phyloP scores from a whole-genome alignment of 2,113 vertebrate species.

The Salvator merianae region DNA sequence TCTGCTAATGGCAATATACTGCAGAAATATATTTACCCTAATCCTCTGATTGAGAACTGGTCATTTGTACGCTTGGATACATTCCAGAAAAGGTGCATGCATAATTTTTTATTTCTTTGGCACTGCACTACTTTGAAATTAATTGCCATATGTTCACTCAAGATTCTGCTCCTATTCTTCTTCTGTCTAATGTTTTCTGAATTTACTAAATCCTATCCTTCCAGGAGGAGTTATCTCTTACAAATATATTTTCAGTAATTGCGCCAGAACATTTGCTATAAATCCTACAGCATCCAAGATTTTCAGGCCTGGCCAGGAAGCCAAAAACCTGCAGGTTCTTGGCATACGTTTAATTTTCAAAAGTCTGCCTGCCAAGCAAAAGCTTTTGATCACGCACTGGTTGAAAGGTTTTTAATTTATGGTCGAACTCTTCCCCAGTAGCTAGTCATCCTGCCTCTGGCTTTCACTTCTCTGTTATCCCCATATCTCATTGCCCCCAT shows the following conservation, averaged over 20 bases:
- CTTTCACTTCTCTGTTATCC: not conserved
- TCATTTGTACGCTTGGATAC: not conserved
- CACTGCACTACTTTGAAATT: not conserved
- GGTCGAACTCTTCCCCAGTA: conserved; percentile 15
- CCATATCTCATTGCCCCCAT: not conserved
- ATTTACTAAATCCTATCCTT: conserved; percentile 5
- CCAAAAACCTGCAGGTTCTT: conserved; percentile 20
- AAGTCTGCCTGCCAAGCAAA: conserved; percentile 19
- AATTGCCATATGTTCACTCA: not conserved
- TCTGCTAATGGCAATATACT: not conserved
- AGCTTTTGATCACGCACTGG: conserved; percentile 3
- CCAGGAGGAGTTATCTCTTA: conserved; percentile 5
- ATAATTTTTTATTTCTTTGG: not conserved
- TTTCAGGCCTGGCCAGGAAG: conserved; percentile 16
- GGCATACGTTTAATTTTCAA: conserved; percentile 26
- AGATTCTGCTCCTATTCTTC: not conserved
- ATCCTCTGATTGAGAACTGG: not conserved
- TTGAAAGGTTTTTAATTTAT: conserved; percentile 43
- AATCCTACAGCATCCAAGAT: conserved; percentile 7
- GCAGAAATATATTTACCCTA: not conserved
- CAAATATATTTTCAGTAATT: conserved; percentile 2
- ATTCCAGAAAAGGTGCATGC: not conserved
- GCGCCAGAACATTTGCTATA: conserved; percentile 7
- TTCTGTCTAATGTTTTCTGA: not conserved
- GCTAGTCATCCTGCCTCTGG: conserved; percentile 25